phyloP scores from a whole-genome alignment of 1,140 invertebrate species.

The Tetranychus cinnabarinus region DNA sequence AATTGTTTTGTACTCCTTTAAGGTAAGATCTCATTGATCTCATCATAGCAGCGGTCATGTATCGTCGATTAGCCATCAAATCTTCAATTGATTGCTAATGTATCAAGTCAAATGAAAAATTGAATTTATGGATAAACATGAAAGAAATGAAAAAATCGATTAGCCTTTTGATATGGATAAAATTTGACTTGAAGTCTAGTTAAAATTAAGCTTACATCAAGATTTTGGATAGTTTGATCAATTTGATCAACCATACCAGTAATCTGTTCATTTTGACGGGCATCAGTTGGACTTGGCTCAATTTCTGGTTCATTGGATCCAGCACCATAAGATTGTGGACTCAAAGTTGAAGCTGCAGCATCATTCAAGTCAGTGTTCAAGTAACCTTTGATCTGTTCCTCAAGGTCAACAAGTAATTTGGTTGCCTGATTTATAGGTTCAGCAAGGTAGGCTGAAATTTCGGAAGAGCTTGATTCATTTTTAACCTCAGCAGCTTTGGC shows the following conservation, averaged over 20 bases:
- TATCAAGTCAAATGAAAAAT: background rate
- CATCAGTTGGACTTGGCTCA: background rate
- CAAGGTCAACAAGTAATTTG: slow-evolving; percentile 8
- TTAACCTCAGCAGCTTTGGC: too few relatives aligned
- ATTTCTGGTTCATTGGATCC: background rate
- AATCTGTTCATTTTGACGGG: background rate
- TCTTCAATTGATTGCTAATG: background rate
- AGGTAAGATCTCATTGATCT: background rate
- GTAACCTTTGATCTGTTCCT: background rate
- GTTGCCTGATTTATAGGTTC: slow-evolving; percentile 7
- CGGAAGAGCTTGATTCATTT: background rate
- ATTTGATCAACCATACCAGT: background rate
- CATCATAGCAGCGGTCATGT: slow-evolving; percentile 1
- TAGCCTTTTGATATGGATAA: background rate
- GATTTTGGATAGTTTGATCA: background rate
- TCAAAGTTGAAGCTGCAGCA: background rate
- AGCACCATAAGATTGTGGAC: background rate
- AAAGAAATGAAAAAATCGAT: background rate
- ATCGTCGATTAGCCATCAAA: background rate
- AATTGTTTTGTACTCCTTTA: background rate
- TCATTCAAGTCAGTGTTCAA: background rate
- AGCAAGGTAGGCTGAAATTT: background rate
- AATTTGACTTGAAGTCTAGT: too few relatives aligned
- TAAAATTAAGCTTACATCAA: background rate
- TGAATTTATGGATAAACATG: background rate